phyloP scores from a whole-genome alignment of 2,797 vertebrate species.

The Syngnathus acus region DNA sequence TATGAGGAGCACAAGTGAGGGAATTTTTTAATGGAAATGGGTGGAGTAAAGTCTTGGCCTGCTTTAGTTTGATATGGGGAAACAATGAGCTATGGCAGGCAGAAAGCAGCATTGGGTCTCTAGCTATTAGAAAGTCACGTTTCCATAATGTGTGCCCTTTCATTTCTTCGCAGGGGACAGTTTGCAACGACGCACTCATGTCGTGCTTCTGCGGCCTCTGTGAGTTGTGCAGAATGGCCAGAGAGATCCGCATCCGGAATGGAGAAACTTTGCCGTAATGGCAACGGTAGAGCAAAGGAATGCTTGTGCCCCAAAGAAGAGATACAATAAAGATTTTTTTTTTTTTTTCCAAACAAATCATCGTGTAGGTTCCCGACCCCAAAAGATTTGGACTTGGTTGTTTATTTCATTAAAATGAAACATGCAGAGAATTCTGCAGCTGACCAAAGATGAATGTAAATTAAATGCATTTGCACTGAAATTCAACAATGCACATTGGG shows the following conservation, averaged over 20 bases:
- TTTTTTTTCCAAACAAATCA: too few relatives aligned
- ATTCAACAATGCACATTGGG: background rate
- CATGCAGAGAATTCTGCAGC: background rate
- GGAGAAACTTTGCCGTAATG: slow-evolving; percentile 52
- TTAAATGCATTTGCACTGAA: background rate
- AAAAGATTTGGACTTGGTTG: too few relatives aligned
- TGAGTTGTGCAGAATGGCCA: slow-evolving; percentile 77
- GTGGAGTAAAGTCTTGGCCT: too few relatives aligned
- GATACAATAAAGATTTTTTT: too few relatives aligned
- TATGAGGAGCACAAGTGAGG: too few relatives aligned
- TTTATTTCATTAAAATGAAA: too few relatives aligned
- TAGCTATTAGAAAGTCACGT: background rate
- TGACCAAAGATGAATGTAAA: background rate
- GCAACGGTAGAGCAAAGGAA: background rate
- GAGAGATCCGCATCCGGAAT: slow-evolving; percentile 75
- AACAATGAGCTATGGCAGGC: too few relatives aligned
- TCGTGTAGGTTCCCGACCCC: too few relatives aligned
- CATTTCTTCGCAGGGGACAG: slow-evolving; percentile 64
- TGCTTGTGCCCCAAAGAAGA: background rate
- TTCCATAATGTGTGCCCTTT: background rate
- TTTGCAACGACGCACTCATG: slow-evolving; percentile 73
- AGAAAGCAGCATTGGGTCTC: too few relatives aligned
- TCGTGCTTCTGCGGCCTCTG: slow-evolving; percentile 66
- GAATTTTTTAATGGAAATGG: too few relatives aligned
- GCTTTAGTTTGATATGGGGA: too few relatives aligned